Evolutionary conservation across 1,140 invertebrate genomes (phyloP).

Genomic region (Pygmarrhopalites habei): DNA sequence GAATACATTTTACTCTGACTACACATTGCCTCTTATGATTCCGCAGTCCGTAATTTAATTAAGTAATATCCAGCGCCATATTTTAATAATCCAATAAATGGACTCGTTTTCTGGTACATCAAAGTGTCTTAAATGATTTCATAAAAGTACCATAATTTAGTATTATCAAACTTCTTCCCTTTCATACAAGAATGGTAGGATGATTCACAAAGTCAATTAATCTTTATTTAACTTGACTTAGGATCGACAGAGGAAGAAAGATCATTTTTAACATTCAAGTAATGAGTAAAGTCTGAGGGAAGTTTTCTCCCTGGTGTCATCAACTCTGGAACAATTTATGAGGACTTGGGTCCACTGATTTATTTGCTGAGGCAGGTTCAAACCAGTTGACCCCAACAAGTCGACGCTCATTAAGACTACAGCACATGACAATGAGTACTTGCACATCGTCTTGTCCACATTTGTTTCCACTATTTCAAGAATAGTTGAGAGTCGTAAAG

Average conservation of each 20-base stretch:
- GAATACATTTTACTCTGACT: not conserved
- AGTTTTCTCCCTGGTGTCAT: not conserved
- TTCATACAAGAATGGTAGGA: not conserved
- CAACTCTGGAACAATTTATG: not conserved
- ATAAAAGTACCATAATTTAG: too few species aligned
- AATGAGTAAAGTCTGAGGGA: not conserved
- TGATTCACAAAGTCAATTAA: not conserved
- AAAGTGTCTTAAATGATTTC: too few species aligned
- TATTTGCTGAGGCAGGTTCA: not conserved
- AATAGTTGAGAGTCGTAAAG: too few species aligned
- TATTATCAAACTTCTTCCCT: too few species aligned
- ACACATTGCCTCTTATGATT: not conserved
- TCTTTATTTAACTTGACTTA: not conserved
- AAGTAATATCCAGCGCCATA: too few species aligned
- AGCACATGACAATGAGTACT: not conserved
- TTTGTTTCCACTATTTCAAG: constrained; percentile 4
- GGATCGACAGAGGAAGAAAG: not conserved
- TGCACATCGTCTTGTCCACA: not conserved
- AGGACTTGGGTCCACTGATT: not conserved
- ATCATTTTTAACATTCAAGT: not conserved
- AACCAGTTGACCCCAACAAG: not conserved
- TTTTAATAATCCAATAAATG: too few species aligned
- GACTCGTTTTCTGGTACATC: too few species aligned
- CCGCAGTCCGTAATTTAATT: not conserved
- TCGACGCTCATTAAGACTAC: not conserved